Base-by-base conservation (phyloP, 1,140 invertebrate genomes). In the Drosophila tristis region DNA sequence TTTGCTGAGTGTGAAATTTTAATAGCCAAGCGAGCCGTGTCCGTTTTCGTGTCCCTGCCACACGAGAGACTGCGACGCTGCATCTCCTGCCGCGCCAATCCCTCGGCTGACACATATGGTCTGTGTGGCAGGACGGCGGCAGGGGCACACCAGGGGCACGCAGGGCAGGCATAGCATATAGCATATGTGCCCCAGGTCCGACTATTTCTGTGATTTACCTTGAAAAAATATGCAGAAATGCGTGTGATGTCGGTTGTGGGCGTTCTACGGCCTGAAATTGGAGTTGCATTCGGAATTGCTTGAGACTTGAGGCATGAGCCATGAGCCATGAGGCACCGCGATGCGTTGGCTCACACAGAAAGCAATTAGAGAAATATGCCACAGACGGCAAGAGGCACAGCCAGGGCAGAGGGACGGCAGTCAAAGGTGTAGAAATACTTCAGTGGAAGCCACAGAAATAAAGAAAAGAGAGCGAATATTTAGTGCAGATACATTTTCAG, bases 1-100 rank as follows among this genome's bases (percentile, higher is more conserved):
- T 79, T 89, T 86, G 82, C 81, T 82, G 82, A 87, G 82, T 87
- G 82, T 89, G 84, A 87, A 87, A 87, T 89, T 87, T 87, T 87
- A 87, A 87, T 87, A 87, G 82, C 84, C 78, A 82, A 82, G 79
- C 84, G 84, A 87, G 78, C 81, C 81, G 82, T 87, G 82, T 81
- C 81, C 77, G 63, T 76, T 48, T 68, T 68, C 66, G 44, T 68
- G 63, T 70, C 66, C 66, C 66, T 64, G 43, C 25, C 49, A 39
- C 35, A 39, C 35, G 35, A 39, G 35, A 39, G 35, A 13, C 35
- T 39, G 35, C 4, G 11, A 5, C 35, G 13, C 35, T 39, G 35
- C 48, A 16, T 71, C 75, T 78, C 72, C 75, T 75, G 72, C 71
- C 68, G 71, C 59, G 58, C 53, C 43, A 44, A 42, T 39, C 55